Evolutionary conservation across 1,140 invertebrate genomes (phyloP).

Genomic region (Coelopa frigida): DNA sequence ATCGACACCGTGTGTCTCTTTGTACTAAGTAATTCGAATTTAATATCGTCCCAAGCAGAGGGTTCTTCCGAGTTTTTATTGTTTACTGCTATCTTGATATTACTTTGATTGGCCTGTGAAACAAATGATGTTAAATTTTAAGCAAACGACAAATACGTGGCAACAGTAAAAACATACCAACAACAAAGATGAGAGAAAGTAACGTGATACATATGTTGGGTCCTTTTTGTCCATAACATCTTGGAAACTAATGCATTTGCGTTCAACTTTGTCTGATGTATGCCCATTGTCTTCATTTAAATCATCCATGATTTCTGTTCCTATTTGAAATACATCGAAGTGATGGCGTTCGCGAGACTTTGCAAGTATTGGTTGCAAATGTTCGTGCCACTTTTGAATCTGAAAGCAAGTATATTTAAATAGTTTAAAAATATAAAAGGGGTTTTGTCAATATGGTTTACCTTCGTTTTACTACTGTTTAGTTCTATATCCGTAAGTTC

Average conservation of each 20-base stretch:
- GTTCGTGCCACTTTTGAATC: conserved; percentile 33
- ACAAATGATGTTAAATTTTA: background rate
- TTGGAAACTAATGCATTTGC: too few relatives aligned
- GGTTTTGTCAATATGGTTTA: background rate
- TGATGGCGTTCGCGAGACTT: conserved; percentile 33
- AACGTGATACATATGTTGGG: conserved; percentile 24
- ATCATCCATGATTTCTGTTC: conserved; percentile 28
- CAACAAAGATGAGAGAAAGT: conserved; percentile 31
- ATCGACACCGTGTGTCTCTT: conserved; percentile 17
- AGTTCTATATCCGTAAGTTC: background rate
- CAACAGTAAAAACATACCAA: conserved; percentile 20
- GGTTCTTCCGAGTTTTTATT: conserved; percentile 11
- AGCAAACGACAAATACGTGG: background rate
- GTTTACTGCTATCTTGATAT: conserved; percentile 10
- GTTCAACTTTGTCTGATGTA: too few relatives aligned
- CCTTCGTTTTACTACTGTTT: background rate
- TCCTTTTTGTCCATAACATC: conserved; percentile 29
- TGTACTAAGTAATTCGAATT: conserved; percentile 14
- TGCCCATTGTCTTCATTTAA: too few relatives aligned
- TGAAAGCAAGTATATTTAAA: too few relatives aligned
- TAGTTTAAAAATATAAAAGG: too few relatives aligned
- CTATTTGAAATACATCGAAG: conserved; percentile 31
- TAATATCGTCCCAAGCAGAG: conserved; percentile 10
- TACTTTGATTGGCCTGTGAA: conserved; percentile 15
- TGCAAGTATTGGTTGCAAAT: conserved; percentile 28